Base-by-base conservation (phyloP, 2,797 vertebrate species). In the Tenualosa ilisha region DNA sequence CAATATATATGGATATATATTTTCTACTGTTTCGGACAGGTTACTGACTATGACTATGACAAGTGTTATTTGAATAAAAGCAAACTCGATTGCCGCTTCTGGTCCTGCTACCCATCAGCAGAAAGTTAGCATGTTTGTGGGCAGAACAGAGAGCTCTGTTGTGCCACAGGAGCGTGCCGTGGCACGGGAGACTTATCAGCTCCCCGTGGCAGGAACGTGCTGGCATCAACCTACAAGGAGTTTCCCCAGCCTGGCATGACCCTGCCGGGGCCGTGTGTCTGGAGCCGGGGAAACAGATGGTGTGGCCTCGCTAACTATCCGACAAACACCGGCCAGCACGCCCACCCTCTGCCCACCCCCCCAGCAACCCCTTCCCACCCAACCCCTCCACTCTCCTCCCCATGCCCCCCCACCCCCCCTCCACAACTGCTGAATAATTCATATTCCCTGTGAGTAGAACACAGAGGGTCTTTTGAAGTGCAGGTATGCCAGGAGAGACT, bases 241-340 rank as follows among this genome's bases (percentile, higher is more conserved):
- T 92, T 93, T 92, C 93, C 89, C 72, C 91, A 91, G 92, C 81
- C 91, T 90, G 91, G 90, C 89, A 91, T 86, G 51, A 79, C 43
- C 46, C 79, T 40, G 46, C 6, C 83, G 26, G 59, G 43, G 11
- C 40, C 24, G 72, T 22, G 75, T 46, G n/a, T 59, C 15, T 46
- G 37, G 59, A 84, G 85, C 84, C 90, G 91, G 94, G 92, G 92
- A 93, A 94, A 93, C 95, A 96, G 95, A 96, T 96, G 96, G 95
- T 92, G 92, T 84, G 90, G 89, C 91, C 92, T 91, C 91, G 84
- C 93, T 93, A 94, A 94, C 93, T 93, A 93, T 92, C 93, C 90
- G 84, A 89, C 89, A 89, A 90, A 91, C 91, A 91, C 91, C 90
- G 92, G 86, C 91, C 86, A 84, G 87, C 90, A 85, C 75, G 85